Conservation (phyloP, 2,113 vertebrate genomes). For the Apeltes quadracus region DNA sequence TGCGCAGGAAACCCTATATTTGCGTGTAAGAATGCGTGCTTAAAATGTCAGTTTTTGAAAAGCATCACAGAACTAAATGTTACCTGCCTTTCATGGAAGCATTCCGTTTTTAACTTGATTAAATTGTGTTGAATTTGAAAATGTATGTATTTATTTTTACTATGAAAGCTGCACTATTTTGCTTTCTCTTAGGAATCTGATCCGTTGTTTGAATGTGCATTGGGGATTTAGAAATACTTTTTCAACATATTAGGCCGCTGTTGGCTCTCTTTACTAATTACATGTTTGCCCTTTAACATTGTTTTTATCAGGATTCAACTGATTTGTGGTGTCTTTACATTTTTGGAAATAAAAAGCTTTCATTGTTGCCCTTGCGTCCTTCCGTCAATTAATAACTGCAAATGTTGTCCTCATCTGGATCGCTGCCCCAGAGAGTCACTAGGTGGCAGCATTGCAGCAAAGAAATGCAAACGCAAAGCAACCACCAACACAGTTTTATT, state of each 20-base stretch:
- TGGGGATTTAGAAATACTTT: no score
- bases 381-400: neutral
- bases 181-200: no score
- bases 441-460: conserved; percentile 55
- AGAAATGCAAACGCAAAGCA: neutral
- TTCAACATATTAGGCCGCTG: no score
- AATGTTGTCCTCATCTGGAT: neutral
- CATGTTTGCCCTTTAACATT: neutral
- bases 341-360: conserved; percentile 35
- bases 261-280: no score
- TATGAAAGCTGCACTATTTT: no score
- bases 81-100: conserved; percentile 7
- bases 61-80: neutral
- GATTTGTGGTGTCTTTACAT: conserved; percentile 10
- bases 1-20: neutral
- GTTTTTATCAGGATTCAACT: neutral
- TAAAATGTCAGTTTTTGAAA: neutral
- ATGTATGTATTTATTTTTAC: no score
- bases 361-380: conserved; percentile 1
- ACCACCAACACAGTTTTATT: neutral
- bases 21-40: no score
- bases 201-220: no score
- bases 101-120: no score
- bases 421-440: conserved; percentile 27
- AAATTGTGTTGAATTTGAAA: no score